Base-by-base conservation (phyloP, 1,140 invertebrate genomes). In the Pseudomyrmex sp. region DNA sequence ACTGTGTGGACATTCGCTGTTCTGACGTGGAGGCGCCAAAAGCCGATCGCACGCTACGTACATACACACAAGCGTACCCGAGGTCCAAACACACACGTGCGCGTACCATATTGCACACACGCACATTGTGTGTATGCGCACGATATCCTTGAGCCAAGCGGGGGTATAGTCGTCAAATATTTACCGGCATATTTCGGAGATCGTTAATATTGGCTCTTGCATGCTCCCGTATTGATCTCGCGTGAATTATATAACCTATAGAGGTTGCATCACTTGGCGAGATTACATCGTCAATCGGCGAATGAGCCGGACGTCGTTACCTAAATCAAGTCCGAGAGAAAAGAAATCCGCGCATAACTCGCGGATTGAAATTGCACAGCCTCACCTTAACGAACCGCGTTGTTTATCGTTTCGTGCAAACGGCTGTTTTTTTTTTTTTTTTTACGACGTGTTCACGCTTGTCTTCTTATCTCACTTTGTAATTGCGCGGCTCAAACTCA, bases 111-210 rank as follows among this genome's bases (percentile, higher is more conserved):
- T 48, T 26, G 44, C 44, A 35, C 35, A 72, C 9, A 79, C 46
- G 48, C 15, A 15, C 35, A 3, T 13, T n/a, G 44, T 20, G 5
- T 61, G 74, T 54, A 79, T 20, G 48, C 70, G 59, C 68, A 50
- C 56, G 85, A 90, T 90, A 90, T 90, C 88, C 89, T 90, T 90
- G 88, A 86, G 80, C 73, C 35, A 62, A 62, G 50, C 46, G 10
- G 65, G 65, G 79, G 56, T 61, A 72, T 72, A 85, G 72, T 85
- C 84, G 46, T 44, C 88, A 90, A 90, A 90, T 90, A 88, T 90
- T 90, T 90, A 88, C 86, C 84, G 35, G 86, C 76, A 90, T 88
- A 90, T 90, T 90, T 90, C 86, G 86, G 84, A 85, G 86, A 90
- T 90, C 73, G 84, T 89, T 90, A 88, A 90, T 90, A 90, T 90